These are phyloP conservation scores for Eurosta solidaginis DNA, from an alignment of 1,140 invertebrate species.

Conservation along the genomic window DNA sequence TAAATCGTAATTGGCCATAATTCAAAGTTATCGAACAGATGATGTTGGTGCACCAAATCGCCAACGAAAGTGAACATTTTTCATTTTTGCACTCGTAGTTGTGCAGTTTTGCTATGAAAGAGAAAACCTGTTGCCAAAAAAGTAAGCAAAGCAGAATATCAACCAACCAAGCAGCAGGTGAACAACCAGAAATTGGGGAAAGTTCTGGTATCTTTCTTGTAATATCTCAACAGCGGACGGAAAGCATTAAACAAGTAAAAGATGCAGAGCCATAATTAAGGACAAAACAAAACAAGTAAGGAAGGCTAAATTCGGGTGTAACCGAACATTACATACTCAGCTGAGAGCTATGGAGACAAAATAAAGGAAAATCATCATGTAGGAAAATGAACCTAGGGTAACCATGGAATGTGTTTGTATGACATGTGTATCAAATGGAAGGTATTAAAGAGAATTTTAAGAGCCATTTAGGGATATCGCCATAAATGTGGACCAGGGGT, in stretches of 20 bases:
- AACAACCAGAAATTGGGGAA: slow-evolving; percentile 1
- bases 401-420: no score
- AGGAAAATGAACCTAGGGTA: no score
- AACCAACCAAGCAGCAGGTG: neutral
- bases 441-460: no score
- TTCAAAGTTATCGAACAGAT: no score
- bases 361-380: no score
- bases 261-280: neutral
- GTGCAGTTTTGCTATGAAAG: neutral
- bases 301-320: no score
- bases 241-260: neutral
- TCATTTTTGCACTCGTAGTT: neutral
- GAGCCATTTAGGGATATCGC: no score
- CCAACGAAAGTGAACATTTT: neutral
- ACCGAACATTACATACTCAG: no score
- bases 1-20: no score
- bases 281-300: neutral
- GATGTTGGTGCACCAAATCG: neutral
- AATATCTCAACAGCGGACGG: neutral
- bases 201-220: slow-evolving; percentile 15
- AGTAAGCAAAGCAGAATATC: neutral
- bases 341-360: no score
- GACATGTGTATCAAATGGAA: no score
- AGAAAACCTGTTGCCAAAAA: slow-evolving; percentile 7
- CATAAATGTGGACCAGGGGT: no score